Conservation (phyloP, 2,888 invertebrate species). For the Branchipolynoe longqiensis region DNA sequence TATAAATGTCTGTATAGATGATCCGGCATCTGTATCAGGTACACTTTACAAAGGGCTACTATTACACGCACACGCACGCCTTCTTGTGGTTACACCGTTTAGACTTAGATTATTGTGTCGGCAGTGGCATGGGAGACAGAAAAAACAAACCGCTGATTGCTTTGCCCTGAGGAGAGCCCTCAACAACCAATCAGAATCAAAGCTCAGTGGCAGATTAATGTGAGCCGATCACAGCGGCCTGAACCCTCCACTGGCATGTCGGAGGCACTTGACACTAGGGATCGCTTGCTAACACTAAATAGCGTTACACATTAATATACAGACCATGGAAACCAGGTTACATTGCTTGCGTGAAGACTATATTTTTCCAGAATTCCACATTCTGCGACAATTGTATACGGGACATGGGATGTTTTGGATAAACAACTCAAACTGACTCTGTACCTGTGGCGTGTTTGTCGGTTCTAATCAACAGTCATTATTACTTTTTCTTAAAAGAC, state of each 20-base stretch:
- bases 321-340: constrained; percentile 46
- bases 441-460: not conserved
- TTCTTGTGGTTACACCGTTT: not conserved
- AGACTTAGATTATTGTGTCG: too few relatives aligned
- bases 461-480: too few relatives aligned
- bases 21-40: constrained; percentile 45
- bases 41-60: constrained; percentile 18
- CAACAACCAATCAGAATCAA: not conserved
- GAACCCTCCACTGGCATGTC: not conserved
- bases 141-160: constrained; percentile 10
- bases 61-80: constrained; percentile 11
- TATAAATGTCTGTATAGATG: too few relatives aligned
- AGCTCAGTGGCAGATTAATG: not conserved
- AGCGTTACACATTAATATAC: constrained; percentile 26
- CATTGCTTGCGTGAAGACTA: constrained; percentile 55
- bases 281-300: constrained; percentile 23
- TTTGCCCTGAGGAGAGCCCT: too few relatives aligned
- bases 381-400: constrained; percentile 15
- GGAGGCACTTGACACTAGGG: constrained; percentile 46
- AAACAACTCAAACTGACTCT: constrained; percentile 37
- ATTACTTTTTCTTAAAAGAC: not conserved
- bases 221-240: not conserved
- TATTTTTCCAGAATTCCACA: constrained; percentile 49
- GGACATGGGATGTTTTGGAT: constrained; percentile 55
- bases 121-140: too few relatives aligned